Base-by-base conservation (phyloP, 2,888 invertebrate genomes). In the Brachylomia viminalis region DNA sequence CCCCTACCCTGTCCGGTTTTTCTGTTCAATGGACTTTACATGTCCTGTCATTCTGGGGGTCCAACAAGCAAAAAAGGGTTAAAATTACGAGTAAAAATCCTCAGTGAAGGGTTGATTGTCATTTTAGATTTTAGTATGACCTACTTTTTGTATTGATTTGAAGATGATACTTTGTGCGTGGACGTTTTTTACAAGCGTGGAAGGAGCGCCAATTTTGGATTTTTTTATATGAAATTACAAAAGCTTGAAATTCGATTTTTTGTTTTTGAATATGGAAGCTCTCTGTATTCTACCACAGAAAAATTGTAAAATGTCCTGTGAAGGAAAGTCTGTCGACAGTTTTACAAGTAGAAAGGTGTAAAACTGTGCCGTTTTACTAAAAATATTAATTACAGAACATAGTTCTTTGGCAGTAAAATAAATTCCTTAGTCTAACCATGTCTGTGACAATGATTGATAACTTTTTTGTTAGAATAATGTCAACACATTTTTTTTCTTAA, bases 11-110 rank as follows among this genome's bases (percentile, higher is more conserved):
- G 89, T 90, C 92, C 92, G 89, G 92, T 92, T 93, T 91, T 84
- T 90, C 89, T 88, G 89, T 87, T 91, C 92, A 94, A 95, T 95
- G 95, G 94, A 92, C 74, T 94, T 94, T 90, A 90, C 94, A 85
- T 95, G 95, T 94, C 90, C 92, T 93, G 94, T 94, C 94, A 92
- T 83, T 84, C 73, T 73, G 88, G 88, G 91, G 92, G 89, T 84
- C 85, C 82, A 80, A 71, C 80, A 76, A 77, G 68, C 81, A 76
- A 77, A 89, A 90, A 92, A 92, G 92, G 93, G 92, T 92, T 91
- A 90, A 88, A 86, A 90, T 90, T 91, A 89, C 87, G 83, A 88
- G 84, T 86, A 86, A 89, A 90, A 89, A 89, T 84, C 86, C 90
- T 80, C 80, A 78, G 81, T 85, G 81, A 89, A 88, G 90, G 92